Conservation (phyloP, 2,113 vertebrate genomes). For the Amblyopsis rosae region DNA sequence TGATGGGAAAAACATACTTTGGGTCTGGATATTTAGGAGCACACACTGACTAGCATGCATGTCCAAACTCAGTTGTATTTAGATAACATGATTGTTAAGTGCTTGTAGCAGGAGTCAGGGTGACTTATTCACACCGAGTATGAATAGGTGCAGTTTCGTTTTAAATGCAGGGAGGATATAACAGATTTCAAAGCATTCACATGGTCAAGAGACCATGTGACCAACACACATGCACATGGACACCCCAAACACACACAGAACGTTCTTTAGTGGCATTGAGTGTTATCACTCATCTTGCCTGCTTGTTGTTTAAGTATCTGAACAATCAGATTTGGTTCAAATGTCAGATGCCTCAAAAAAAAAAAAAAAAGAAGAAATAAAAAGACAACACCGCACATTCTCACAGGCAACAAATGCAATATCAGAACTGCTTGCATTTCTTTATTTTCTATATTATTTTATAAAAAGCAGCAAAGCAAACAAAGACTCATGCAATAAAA, state of each 20-base stretch:
- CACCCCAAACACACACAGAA: constrained; percentile 6
- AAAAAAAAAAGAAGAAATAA: no score
- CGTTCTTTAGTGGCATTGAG: not conserved
- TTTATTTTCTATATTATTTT: constrained; percentile 41
- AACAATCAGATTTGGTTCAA: not conserved
- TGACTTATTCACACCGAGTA: constrained; percentile 5
- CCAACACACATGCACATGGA: not conserved
- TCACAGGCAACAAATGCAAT: no score
- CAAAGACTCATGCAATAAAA: constrained; percentile 37
- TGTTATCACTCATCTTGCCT: not conserved
- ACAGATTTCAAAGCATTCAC: not conserved
- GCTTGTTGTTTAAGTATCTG: not conserved
- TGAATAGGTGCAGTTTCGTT: constrained; percentile 18
- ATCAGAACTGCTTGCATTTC: not conserved
- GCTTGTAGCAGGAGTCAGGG: constrained; percentile 10
- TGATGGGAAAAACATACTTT: constrained; percentile 28
- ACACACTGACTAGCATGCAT: constrained; percentile 8
- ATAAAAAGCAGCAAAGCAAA: constrained; percentile 14
- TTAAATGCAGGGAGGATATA: not conserved
- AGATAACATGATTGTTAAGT: constrained; percentile 27
- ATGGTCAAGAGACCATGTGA: not conserved
- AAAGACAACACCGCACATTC: no score
- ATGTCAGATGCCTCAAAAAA: no score
- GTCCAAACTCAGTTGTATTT: not conserved
- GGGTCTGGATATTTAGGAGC: constrained; percentile 14